Conservation (phyloP, 2,888 invertebrate genomes). For the Papilio protenor region DNA sequence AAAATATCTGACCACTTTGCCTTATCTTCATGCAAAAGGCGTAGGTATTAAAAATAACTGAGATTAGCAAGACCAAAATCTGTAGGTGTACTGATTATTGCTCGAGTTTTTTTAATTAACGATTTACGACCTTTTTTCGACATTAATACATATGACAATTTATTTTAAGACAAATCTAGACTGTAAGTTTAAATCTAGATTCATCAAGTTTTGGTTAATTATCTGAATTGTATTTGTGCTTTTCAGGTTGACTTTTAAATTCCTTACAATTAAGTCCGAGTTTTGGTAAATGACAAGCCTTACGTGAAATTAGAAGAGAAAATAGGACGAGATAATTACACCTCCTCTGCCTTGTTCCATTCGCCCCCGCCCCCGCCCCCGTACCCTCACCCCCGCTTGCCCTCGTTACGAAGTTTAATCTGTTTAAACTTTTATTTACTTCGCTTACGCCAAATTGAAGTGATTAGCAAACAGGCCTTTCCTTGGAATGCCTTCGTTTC, state of each 20-base stretch:
- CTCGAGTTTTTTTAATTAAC: no score
- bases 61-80: neutral
- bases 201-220: neutral
- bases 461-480: slow-evolving; percentile 70
- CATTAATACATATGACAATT: neutral
- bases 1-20: neutral
- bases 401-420: slow-evolving; percentile 79
- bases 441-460: slow-evolving; percentile 71
- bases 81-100: neutral
- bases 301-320: slow-evolving; percentile 79
- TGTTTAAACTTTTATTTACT: slow-evolving; percentile 82
- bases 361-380: slow-evolving; percentile 55
- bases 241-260: slow-evolving; percentile 7
- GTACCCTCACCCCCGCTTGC: slow-evolving; percentile 53
- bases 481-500: slow-evolving; percentile 59
- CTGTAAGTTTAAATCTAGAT: neutral
- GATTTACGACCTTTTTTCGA: no score
- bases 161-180: neutral
- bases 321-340: slow-evolving; percentile 82
- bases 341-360: slow-evolving; percentile 54
- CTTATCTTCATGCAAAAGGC: neutral
- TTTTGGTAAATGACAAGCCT: slow-evolving; percentile 61
- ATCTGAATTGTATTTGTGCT: neutral
- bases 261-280: slow-evolving; percentile 54
- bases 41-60: neutral